These are phyloP conservation scores for Epicampocera succincta DNA, from an alignment of 2,888 invertebrate genomes.

Conservation along the genomic window DNA sequence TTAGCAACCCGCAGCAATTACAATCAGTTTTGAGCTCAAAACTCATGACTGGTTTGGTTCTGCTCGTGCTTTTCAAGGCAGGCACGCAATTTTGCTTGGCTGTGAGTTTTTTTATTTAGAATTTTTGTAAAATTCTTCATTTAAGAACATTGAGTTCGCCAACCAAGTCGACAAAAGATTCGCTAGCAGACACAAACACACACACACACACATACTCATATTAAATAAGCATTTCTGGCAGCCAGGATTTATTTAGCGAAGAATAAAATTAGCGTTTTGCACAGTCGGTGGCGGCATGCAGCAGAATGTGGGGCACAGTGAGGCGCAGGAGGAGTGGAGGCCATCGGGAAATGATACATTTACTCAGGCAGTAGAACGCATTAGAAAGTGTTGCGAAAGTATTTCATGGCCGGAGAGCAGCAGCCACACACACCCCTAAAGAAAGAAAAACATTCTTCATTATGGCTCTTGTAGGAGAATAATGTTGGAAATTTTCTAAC, in stretches of 20 bases:
- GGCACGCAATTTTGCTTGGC: too few species aligned
- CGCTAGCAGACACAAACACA: background rate
- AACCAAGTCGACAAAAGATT: constrained; percentile 26
- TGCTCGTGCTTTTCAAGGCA: constrained; percentile 31
- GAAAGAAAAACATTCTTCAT: constrained; percentile 5
- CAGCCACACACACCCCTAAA: background rate
- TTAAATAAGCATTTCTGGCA: constrained; percentile 9
- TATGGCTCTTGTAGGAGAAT: constrained; percentile 36
- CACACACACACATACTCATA: constrained; percentile 7
- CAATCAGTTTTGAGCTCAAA: background rate
- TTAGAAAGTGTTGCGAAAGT: constrained; percentile 11
- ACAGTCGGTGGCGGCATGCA: constrained; percentile 29
- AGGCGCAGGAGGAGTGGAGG: background rate
- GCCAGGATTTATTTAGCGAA: constrained; percentile 49
- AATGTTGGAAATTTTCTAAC: constrained; percentile 38
- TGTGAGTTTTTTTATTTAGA: background rate
- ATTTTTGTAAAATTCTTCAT: constrained; percentile 7
- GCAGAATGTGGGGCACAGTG: background rate
- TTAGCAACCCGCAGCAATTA: too few species aligned
- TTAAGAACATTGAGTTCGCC: constrained; percentile 19
- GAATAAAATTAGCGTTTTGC: constrained; percentile 50
- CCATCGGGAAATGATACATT: constrained; percentile 13
- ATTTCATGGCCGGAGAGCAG: constrained; percentile 33
- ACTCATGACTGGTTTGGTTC: background rate
- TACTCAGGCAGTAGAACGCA: constrained; percentile 5